phyloP scores from a whole-genome alignment of 2,888 invertebrate genomes.

The Drosophila cognata region DNA sequence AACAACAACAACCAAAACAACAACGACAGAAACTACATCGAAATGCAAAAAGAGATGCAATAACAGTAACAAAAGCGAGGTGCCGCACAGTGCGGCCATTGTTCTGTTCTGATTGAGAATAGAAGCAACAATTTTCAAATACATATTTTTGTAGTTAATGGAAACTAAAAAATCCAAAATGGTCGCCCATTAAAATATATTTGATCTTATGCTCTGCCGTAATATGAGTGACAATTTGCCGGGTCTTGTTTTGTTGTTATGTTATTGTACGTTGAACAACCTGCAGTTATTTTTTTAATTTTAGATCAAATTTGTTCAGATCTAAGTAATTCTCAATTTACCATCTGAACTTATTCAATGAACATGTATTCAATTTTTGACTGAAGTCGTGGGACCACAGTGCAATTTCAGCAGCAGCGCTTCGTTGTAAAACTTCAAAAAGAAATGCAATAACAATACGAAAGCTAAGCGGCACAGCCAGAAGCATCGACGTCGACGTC shows the following conservation, averaged over 20 bases:
- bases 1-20: slow-evolving; percentile 20
- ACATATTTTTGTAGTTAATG: not conserved
- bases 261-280: not conserved
- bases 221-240: not conserved
- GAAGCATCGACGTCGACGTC: not conserved
- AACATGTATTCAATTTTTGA: not conserved
- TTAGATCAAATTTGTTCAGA: not conserved
- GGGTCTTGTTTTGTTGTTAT: not conserved
- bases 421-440: slow-evolving; percentile 21
- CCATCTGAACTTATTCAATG: not conserved
- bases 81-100: slow-evolving; percentile 6
- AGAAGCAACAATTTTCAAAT: not conserved
- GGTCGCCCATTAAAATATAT: not conserved
- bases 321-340: not conserved
- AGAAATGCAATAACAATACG: slow-evolving; percentile 29
- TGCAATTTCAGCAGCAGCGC: slow-evolving; percentile 4
- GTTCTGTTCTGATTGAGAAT: not conserved
- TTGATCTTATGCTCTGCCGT: not conserved
- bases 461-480: slow-evolving; percentile 24
- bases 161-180: not conserved
- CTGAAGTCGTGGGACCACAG: not conserved
- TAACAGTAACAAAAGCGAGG: slow-evolving; percentile 37
- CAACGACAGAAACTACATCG: slow-evolving; percentile 19
- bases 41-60: slow-evolving; percentile 27
- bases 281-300: not conserved